Evolutionary conservation across 2,797 vertebrate species (phyloP), one percentile per base, ranked within the genome.

Genomic region (Carduelis carduelis): DNA sequence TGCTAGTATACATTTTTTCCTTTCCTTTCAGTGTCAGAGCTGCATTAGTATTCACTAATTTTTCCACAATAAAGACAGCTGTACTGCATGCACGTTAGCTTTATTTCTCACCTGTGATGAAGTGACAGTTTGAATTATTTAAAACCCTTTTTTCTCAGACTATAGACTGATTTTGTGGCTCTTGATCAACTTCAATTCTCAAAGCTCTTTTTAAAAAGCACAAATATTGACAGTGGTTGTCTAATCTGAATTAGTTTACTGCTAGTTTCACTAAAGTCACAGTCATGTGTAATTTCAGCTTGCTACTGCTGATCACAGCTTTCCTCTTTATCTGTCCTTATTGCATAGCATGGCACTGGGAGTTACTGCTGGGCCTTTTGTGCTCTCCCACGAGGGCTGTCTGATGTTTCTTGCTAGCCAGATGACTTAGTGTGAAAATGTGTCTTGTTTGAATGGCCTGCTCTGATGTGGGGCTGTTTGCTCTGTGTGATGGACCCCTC

Each of bases 21-120:
- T 57, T 44, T n/a, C 22, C 24, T 26, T 46, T 71, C 68, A 20
- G 17, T 79, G 69, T 78, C 39, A 66, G 30, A 22, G 3, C 12
- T 59, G 52, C 13, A 39, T 74, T 78, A 59, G 22, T 63, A 70
- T 59, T 87, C 41, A 27, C 34, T 55, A 32, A 8, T 70, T 89
- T 83, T 76, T 83, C 60, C 26, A 39, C 39, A 35, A 5, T 16
- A 72, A n/a, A 53, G 32, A 26, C 7, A 53, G 23, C 32, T 84
- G 34, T 75, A 75, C 47, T 41, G 15, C 27, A 14, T 88, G 20
- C 15, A 47, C 35, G 30, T 32, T 2, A 0, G 8, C 57, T 90
- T 90, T 70, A 66, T 44, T 90, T 83, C 63, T 83, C 49, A 28
- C 37, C 34, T n/a, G 30, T 43, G 43, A 72, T 80, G n/a, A 83